phyloP scores from a whole-genome alignment of 1,140 invertebrate species.

The Ips nitidus region DNA sequence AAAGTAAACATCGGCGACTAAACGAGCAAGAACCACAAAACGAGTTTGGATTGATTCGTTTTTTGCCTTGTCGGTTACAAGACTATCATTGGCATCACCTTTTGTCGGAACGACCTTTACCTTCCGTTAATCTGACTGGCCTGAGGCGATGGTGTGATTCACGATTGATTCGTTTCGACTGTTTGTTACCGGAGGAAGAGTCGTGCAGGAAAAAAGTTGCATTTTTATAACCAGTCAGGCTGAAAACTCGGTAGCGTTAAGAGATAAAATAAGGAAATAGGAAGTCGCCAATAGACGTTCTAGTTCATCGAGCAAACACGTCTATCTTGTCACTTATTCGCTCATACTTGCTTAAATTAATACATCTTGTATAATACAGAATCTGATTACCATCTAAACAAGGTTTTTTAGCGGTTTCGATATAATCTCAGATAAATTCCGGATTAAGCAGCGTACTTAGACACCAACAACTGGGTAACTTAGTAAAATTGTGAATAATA shows the following conservation, averaged over 20 bases:
- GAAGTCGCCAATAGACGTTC: neutral
- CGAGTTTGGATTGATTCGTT: constrained; percentile 3
- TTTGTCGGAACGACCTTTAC: constrained; percentile 4
- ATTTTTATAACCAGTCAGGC: neutral
- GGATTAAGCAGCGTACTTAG: no score
- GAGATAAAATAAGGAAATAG: constrained; percentile 1
- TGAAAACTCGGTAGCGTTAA: constrained; percentile 1
- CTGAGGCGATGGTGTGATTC: neutral
- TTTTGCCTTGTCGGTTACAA: constrained; percentile 1
- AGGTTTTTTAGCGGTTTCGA: no score
- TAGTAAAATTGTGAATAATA: no score
- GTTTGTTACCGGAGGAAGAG: no score
- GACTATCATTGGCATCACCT: constrained; percentile 4
- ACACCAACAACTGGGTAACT: no score
- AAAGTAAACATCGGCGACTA: neutral
- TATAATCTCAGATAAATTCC: no score
- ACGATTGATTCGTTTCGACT: neutral
- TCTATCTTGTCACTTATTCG: constrained; percentile 1
- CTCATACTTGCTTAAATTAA: constrained; percentile 1
- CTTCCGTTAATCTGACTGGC: neutral
- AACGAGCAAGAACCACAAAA: neutral
- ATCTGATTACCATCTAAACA: constrained; percentile 4
- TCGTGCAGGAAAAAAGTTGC: no score
- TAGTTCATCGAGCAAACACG: constrained; percentile 1
- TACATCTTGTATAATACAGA: constrained; percentile 1